These are phyloP conservation scores for Actenoides lindsayi DNA, from an alignment of 2,113 vertebrate genomes.

Conservation along the genomic window DNA sequence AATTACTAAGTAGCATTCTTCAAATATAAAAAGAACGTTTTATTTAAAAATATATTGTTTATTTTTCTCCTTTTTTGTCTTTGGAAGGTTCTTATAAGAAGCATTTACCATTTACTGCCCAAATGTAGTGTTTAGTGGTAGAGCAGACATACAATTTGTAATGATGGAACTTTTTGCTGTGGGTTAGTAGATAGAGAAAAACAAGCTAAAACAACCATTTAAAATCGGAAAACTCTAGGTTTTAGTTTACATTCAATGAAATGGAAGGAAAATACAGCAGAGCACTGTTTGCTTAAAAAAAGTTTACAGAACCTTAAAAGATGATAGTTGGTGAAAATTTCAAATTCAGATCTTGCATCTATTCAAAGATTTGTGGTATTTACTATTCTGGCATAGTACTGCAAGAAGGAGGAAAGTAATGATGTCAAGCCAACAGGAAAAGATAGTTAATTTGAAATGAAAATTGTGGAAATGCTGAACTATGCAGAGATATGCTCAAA, in stretches of 20 bases:
- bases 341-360: not conserved
- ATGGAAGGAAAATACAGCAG: not conserved
- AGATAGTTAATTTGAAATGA: not conserved
- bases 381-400: not conserved
- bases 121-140: not conserved
- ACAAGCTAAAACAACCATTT: not conserved
- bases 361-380: not conserved
- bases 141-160: fast-evolving
- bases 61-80: not conserved
- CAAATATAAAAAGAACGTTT: not conserved
- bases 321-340: not conserved
- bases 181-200: not conserved
- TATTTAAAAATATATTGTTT: not conserved
- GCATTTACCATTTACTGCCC: not conserved
- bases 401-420: not conserved
- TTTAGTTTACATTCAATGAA: not conserved
- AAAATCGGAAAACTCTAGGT: not conserved
- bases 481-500: not conserved
- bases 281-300: not conserved
- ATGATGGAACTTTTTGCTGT: not conserved
- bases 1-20: not conserved
- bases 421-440: not conserved
- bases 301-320: not conserved
- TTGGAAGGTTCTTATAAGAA: not conserved
- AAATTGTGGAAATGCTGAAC: not conserved